Conservation (phyloP, 2,888 invertebrate genomes). For the Zaprionus bogoriensis region DNA sequence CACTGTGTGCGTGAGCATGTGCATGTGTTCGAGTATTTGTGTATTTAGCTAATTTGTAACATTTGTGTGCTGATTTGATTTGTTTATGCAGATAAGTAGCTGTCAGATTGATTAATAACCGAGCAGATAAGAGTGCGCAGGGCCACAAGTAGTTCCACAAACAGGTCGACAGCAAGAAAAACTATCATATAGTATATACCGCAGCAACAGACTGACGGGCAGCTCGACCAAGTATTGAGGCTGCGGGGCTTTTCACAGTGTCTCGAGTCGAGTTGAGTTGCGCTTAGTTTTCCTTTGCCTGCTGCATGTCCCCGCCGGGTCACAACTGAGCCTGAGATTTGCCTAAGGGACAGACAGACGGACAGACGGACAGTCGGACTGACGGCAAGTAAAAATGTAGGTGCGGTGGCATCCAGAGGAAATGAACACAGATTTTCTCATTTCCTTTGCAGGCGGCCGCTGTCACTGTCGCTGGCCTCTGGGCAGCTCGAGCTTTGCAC, state of each 20-base stretch:
- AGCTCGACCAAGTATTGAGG: not conserved
- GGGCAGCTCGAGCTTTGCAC: not conserved
- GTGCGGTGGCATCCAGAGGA: slow-evolving; percentile 61
- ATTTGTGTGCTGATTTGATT: slow-evolving; percentile 1
- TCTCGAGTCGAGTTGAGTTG: no score
- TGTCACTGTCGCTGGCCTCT: slow-evolving; percentile 21
- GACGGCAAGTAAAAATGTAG: slow-evolving; percentile 33
- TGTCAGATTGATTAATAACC: slow-evolving; percentile 23
- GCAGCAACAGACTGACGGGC: no score
- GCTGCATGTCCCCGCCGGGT: not conserved
- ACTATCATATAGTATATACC: no score
- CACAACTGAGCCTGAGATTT: slow-evolving; percentile 26
- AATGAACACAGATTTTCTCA: slow-evolving; percentile 74
- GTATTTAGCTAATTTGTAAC: not conserved
- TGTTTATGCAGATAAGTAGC: slow-evolving; percentile 12
- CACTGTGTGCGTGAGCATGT: not conserved
- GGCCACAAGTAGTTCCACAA: slow-evolving; percentile 14
- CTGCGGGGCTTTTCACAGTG: no score
- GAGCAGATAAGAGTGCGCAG: slow-evolving; percentile 10
- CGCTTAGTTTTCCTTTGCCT: no score
- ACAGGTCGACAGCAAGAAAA: slow-evolving; percentile 4
- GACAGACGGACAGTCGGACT: not conserved
- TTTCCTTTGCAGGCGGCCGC: slow-evolving; percentile 54
- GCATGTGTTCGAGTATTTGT: not conserved
- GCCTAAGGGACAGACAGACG: not conserved